Evolutionary conservation across 2,888 invertebrate genomes (phyloP), one percentile per base, ranked within the genome.

Genomic region (Philhelius pedissequus): DNA sequence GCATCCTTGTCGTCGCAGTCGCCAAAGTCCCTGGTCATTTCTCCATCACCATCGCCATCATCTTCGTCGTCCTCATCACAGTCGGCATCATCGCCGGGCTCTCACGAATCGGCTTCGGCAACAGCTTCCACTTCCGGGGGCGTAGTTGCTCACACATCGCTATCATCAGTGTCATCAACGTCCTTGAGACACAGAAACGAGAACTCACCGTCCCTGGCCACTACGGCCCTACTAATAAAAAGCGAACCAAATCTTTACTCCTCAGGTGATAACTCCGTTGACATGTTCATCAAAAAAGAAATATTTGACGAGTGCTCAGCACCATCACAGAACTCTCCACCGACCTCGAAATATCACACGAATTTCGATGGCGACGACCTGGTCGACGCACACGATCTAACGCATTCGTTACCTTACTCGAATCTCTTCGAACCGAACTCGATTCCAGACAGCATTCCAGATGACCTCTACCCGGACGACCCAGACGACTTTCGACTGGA

Each of bases 201-300:
- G 75, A 84, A 76, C 86, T 91, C 90, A 88, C 91, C 90, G 89
- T 90, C 91, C 89, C 88, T 90, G 89, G 90, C 90, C 87, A 90
- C 91, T 30, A 89, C 91, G 76, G 91, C 91, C 86, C 76, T 84
- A 60, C 90, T 90, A 68, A 90, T 90, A 30, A 91, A 91, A 88
- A 89, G 90, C 40, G 90, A 91, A 88, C 90, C 90, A 87, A 91
- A 91, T 90, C 89, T 91, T 38, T 91, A 91, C 86, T 91, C 90
- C 48, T 90, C 90, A 60, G 90, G 90, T 80, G 91, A 91, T 86
- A 91, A 91, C 86, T 91, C 90, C 86, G 91, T 91, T 87, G 90
- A 91, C 80, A 91, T 91, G 90, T 89, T 91, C 87, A 91, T 91
- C 76, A 91, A 91, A 75, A 91, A 91, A 87, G 90, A 91, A 83